Evolutionary conservation across 2,113 vertebrate genomes (phyloP), one percentile per base, ranked within the genome.

Genomic region (Ophiodon elongatus): DNA sequence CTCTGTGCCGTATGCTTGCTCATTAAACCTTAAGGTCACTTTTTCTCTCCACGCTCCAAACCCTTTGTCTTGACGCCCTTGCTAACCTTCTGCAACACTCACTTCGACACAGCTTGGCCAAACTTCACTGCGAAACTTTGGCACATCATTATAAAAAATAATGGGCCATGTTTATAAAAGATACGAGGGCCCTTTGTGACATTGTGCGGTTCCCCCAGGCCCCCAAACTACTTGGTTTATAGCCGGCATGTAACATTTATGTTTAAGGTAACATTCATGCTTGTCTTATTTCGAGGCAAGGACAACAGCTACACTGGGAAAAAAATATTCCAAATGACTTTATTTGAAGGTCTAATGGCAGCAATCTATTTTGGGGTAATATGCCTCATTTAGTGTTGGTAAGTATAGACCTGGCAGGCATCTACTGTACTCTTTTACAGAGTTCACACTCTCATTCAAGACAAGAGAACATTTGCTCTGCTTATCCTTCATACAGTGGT

Each of bases 221-320:
- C 68, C 76, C 62, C n/a, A 0, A 66, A 81, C 85, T 86, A 89
- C 88, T 81, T 72, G 73, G 84, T 92, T 93, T 93, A 86, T 80
- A 76, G 74, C 60, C 50, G 2, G 52, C 35, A 81, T 76, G 66
- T 86, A 82, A 75, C 82, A 83, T 88, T 89, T 86, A 87, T 87
- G 89, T 85, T 83, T 89, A 87, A 87, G 86, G 87, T 89, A 92
- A 93, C 91, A 94, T 91, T 93, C 88, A 92, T 87, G 91, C 88
- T 91, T 90, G 85, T 88, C 88, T 92, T 84, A 80, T 88, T 93
- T 71, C 70, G 76, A 82, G 72, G 83, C 80, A 91, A 92, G 91
- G 90, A 82, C 91, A 92, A 88, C 74, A 80, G 72, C 82, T 25
- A 64, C 63, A 76, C n/a, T 35, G 50, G 77, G 62, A 50, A 82